Evolutionary conservation across 2,113 vertebrate genomes (phyloP), one percentile per base, ranked within the genome.

Genomic region (Colaptes auratus): DNA sequence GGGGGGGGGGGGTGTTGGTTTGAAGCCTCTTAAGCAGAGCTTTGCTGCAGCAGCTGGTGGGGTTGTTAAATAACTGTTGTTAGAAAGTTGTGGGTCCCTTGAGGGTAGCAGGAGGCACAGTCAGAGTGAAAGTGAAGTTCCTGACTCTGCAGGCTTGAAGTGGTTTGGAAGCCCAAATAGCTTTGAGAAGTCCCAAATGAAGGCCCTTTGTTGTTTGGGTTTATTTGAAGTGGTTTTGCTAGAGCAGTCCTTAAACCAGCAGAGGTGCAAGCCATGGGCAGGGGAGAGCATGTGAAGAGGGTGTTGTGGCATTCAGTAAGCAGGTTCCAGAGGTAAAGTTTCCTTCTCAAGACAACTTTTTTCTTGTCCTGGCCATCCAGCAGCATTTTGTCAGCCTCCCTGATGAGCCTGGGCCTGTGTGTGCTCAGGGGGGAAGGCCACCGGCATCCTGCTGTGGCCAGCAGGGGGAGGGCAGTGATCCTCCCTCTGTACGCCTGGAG

Each of bases 91-190:
- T n/a, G 82, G 70, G 75, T 96, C 92, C 90, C 96, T 96, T 53
- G 94, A 94, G 97, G 94, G 93, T 76, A 78, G 87, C 74, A 39
- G 89, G 94, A 35, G 25, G 56, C 15, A 76, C 15, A 72, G 74
- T 97, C 96, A 97, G 53, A 97, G 67, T 58, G 97, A 97, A 96
- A 97, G 95, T 94, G 6, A 78, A 95, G 97, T 96, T 96, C 81
- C 67, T 64, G 81, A n/a, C 76, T 74, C 93, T 94, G 90, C 82
- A 81, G 17, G 59, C 33, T 90, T 90, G 84, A 87, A 82, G 97
- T 96, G 97, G 96, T 96, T 97, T 95, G 90, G 27, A 15, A 82
- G 79, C 84, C 95, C 94, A 92, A 85, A 88, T 55, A 90, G 83
- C 92, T 97, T 84, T 89, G 92, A 93, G 96, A 87, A 93, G 67